Percentiles rank a stretch among this genome's conserved stretches.
Conservation (phyloP, 2,888 invertebrate species). For the Drosophila picticornis region DNA sequence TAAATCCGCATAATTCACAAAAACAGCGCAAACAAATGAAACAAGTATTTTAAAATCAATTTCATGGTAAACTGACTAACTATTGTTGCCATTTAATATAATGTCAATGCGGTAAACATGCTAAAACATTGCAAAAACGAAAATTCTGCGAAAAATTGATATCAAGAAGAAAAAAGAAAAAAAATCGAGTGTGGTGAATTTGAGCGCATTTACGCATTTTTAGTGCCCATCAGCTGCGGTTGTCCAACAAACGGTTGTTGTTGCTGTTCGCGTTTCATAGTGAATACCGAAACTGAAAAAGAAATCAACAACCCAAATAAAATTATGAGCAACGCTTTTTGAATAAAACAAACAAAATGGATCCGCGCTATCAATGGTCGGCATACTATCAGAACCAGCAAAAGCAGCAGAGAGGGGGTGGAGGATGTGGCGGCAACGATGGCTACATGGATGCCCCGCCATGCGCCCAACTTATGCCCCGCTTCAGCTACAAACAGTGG, state of each 20-base stretch:
- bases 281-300: conserved; percentile 36
- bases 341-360: conserved; percentile 55
- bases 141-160: conserved; percentile 62
- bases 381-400: neutral
- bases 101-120: conserved; percentile 35
- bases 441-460: conserved; percentile 43
- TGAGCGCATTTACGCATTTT: conserved; percentile 69
- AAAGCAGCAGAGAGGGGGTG: conserved; percentile 36
- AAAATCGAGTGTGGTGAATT: conserved; percentile 73
- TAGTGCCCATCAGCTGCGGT: conserved; percentile 70
- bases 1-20: conserved; percentile 50
- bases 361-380: conserved; percentile 66
- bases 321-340: conserved; percentile 46
- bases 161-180: conserved; percentile 32
- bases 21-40: conserved; percentile 43
- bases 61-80: conserved; percentile 24
- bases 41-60: conserved; percentile 28
- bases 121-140: conserved; percentile 19
- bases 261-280: conserved; percentile 45
- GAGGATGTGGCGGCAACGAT: conserved; percentile 4
- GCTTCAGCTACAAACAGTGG: conserved; percentile 28
- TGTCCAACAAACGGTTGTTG: conserved; percentile 37
- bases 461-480: conserved; percentile 19
- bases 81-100: conserved; percentile 32
- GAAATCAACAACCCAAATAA: conserved; percentile 54